Evolutionary conservation across 64 coral and sea anemone species (phyloP).

Genomic region (Anthopleura sola): DNA sequence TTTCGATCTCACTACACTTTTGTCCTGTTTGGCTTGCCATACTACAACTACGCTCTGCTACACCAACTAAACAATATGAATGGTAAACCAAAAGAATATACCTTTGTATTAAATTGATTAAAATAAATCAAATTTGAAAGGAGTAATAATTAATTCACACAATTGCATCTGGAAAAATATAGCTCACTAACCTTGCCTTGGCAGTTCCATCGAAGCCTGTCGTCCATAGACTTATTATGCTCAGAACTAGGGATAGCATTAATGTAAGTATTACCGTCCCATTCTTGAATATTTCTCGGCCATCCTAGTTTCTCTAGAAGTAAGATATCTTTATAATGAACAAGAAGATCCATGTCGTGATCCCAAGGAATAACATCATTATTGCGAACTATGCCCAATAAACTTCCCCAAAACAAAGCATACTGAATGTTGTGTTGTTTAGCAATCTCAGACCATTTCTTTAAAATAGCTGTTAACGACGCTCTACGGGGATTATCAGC

Average conservation of each 20-base stretch:
- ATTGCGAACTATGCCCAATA: constrained; percentile 51
- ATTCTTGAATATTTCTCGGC: constrained; percentile 4
- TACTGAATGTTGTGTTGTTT: constrained; percentile 49
- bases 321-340: constrained; percentile 39
- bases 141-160: no score
- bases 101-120: no score
- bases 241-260: constrained; percentile 22
- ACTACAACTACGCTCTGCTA: no score
- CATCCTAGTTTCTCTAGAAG: constrained; percentile 30
- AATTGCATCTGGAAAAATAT: no score
- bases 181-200: constrained; percentile 5
- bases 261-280: constrained; percentile 3
- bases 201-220: constrained; percentile 4
- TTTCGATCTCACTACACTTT: no score
- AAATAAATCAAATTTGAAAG: no score
- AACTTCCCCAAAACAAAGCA: constrained; percentile 32
- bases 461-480: constrained; percentile 20
- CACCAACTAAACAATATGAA: no score
- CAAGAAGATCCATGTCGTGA: constrained; percentile 47
- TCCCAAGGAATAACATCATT: constrained; percentile 59
- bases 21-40: no score
- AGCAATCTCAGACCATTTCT: constrained; percentile 32
- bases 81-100: no score
- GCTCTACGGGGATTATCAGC: constrained; percentile 40
- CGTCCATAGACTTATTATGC: constrained; percentile 21